phyloP scores from a whole-genome alignment of 2,888 invertebrate species.

The Pomacea canaliculata region DNA sequence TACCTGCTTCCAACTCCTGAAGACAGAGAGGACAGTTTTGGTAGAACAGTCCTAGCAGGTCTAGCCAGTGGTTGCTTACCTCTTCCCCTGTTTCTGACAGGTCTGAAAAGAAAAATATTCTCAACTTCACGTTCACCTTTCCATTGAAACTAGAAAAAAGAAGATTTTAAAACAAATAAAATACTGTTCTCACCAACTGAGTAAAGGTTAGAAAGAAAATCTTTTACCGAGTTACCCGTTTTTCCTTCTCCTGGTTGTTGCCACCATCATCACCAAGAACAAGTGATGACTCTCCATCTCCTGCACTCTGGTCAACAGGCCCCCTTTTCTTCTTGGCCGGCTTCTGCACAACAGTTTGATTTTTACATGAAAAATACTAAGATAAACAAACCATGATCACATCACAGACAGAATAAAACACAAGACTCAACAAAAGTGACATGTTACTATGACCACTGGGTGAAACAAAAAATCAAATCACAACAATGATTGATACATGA shows the following conservation, averaged over 20 bases:
- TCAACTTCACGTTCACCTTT: too few species aligned
- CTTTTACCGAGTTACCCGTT: conserved; percentile 39
- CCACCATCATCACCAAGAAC: conserved; percentile 47
- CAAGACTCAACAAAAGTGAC: too few species aligned
- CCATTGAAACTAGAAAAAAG: not conserved
- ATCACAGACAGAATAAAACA: too few species aligned
- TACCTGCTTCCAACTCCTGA: conserved; percentile 25
- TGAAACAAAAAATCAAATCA: too few species aligned
- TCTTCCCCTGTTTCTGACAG: conserved; percentile 44
- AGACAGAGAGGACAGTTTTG: conserved; percentile 45
- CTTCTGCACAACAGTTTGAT: conserved; percentile 15
- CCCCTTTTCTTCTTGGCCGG: conserved; percentile 26
- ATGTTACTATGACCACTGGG: too few species aligned
- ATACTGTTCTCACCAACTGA: not conserved
- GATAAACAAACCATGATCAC: too few species aligned
- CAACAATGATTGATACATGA: too few species aligned
- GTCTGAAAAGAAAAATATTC: conserved; percentile 33
- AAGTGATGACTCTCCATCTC: conserved; percentile 49
- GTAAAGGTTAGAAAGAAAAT: not conserved
- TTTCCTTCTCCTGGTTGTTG: conserved; percentile 20
- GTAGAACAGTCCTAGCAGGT: conserved; percentile 58
- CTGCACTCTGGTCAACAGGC: conserved; percentile 15
- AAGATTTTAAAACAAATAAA: not conserved
- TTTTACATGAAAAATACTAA: too few species aligned
- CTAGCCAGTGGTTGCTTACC: conserved; percentile 56